Evolutionary conservation across 2,113 vertebrate genomes (phyloP), one percentile per base, ranked within the genome.

Genomic region (Psephotus haematonotus): DNA sequence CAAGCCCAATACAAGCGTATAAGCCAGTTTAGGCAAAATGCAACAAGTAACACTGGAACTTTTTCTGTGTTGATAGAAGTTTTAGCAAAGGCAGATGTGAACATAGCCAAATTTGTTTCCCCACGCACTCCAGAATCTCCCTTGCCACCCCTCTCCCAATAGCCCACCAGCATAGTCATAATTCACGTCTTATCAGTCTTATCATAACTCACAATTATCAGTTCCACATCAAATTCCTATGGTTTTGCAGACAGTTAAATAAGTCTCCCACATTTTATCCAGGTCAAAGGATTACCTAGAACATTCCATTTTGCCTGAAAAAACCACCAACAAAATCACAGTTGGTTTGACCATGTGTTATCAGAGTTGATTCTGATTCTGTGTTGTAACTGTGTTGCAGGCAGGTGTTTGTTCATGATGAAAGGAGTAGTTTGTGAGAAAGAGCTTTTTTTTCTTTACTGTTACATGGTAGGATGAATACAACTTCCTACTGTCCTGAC

Each of bases 121-220:
- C 12, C 13, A 10, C 5, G 24, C 3, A 7, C 31, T 69, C 41
- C 11, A 63, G 28, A 65, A 59, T 57, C 46, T 52, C 10, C 22
- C 24, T 59, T 3, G 7, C 17, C 7, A 7, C 7, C 8, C 5
- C 6, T 4, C 4, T 20, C 2, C 19, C 17, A 47, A 41, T 35
- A 13, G 55, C 19, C 19, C 2, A 16, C 1, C 6, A 35, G 8
- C 13, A 17, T 37, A 47, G 18, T 74, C 44, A 31, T 25, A 78
- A 41, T 33, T 67, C 27, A 24, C 15, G 39, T 39, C 39, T 39
- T 39, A 39, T 11, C 39, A 39, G 39, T 39, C 39, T 39, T 39
- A 39, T 37, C 37, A 37, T 39, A 39, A 39, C 11, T 80, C 46
- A 76, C 31, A 63, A 55, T 35, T 33, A 46, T 18, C 29, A 39